These are phyloP conservation scores for Rhopalosiphum padi DNA, from an alignment of 1,140 invertebrate genomes.

Conservation along the genomic window DNA sequence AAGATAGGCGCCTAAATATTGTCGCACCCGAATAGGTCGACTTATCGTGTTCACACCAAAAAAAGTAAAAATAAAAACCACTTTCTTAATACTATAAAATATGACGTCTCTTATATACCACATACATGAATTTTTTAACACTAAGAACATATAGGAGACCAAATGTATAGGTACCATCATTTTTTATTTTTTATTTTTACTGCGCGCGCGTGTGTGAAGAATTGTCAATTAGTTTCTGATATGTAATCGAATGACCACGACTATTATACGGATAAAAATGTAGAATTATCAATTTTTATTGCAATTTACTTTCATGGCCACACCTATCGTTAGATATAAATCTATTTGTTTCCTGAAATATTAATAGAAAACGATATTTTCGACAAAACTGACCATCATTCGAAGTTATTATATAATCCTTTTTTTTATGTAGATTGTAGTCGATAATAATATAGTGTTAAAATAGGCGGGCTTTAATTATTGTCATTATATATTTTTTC, in stretches of 20 bases:
- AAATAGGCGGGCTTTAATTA: not conserved
- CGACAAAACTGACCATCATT: not conserved
- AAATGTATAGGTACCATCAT: not conserved
- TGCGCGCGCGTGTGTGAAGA: not conserved
- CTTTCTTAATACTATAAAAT: slow-evolving; percentile 22
- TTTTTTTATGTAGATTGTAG: not conserved
- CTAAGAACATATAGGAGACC: not conserved
- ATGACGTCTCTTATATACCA: not conserved
- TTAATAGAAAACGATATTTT: not conserved
- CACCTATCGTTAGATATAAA: not conserved
- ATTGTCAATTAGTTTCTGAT: slow-evolving; percentile 3
- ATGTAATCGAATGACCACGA: not conserved
- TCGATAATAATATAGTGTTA: not conserved
- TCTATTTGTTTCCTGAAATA: not conserved
- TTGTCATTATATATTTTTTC: not conserved
- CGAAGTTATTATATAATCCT: not conserved
- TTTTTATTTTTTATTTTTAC: not conserved
- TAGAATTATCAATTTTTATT: not conserved
- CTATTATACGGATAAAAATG: not conserved
- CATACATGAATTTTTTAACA: not conserved
- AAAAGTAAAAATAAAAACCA: slow-evolving; percentile 25
- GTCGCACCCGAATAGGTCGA: not conserved
- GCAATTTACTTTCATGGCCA: not conserved
- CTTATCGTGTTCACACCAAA: not conserved
- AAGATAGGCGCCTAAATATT: not conserved